Evolutionary conservation across 2,888 invertebrate genomes (phyloP).

Genomic region (Sycophila texana): DNA sequence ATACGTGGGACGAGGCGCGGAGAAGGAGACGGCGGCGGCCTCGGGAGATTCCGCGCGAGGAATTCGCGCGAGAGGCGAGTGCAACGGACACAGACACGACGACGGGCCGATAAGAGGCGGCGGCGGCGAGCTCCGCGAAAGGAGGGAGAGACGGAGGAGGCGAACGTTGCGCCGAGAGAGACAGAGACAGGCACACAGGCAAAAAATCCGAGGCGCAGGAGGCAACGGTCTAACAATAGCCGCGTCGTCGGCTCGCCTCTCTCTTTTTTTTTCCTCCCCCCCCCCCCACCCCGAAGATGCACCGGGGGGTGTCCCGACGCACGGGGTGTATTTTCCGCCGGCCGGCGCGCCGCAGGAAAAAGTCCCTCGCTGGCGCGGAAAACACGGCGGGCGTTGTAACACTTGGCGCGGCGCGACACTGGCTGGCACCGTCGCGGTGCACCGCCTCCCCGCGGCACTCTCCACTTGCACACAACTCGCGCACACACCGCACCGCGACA

Average conservation of each 20-base stretch:
- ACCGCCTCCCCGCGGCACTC: background rate
- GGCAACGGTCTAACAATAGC: slow-evolving; percentile 47
- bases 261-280: background rate
- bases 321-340: background rate
- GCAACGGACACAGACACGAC: slow-evolving; percentile 2
- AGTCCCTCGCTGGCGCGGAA: background rate
- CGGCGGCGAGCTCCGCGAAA: slow-evolving; percentile 4
- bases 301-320: background rate
- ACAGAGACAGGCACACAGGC: slow-evolving; percentile 16
- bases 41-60: slow-evolving; percentile 22
- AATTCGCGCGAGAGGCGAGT: slow-evolving; percentile 22
- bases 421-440: slow-evolving; percentile 4
- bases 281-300: background rate
- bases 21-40: too few relatives aligned
- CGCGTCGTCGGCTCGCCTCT: background rate
- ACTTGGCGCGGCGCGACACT: slow-evolving; percentile 3
- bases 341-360: background rate
- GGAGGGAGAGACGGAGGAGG: background rate
- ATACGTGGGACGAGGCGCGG: too few relatives aligned
- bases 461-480: background rate
- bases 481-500: background rate
- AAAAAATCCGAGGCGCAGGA: background rate
- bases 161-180: background rate
- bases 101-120: slow-evolving; percentile 7
- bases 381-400: background rate